Percentiles rank a stretch among this genome's conserved stretches.
Evolutionary conservation across 2,888 invertebrate genomes (phyloP).

Genomic region (Minunthozetes semirufus): DNA sequence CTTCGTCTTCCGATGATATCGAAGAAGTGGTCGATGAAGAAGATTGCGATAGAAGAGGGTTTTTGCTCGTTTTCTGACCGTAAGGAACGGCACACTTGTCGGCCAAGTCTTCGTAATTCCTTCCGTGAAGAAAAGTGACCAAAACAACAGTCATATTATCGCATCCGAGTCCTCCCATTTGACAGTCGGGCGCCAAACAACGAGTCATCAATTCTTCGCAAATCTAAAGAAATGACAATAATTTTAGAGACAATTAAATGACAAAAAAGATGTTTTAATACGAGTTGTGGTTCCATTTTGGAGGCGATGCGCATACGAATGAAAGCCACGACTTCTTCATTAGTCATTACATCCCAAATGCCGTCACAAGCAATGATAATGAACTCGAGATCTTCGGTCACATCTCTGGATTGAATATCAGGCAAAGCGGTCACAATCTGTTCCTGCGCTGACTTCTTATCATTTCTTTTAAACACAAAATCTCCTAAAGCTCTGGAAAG

Average conservation of each 20-base stretch:
- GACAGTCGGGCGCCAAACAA: constrained; percentile 93
- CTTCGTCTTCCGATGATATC: constrained; percentile 37
- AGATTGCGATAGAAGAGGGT: constrained; percentile 36
- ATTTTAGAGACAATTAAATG: neutral
- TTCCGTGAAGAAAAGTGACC: constrained; percentile 63
- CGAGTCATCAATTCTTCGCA: constrained; percentile 91
- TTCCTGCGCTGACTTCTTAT: constrained; percentile 73
- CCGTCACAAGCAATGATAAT: constrained; percentile 95
- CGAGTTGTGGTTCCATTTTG: constrained; percentile 77
- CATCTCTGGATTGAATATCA: constrained; percentile 72
- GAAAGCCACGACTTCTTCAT: constrained; percentile 86
- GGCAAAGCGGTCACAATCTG: constrained; percentile 94
- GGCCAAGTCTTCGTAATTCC: constrained; percentile 47
- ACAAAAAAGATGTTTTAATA: constrained; percentile 43
- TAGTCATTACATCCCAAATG: constrained; percentile 97
- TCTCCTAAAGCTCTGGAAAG: constrained; percentile 93
- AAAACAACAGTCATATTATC: constrained; percentile 98
- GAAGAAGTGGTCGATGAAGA: constrained; percentile 39
- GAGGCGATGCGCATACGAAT: constrained; percentile 72
- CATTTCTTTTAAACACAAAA: constrained; percentile 90
- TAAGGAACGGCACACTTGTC: constrained; percentile 22
- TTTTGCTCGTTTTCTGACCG: neutral
- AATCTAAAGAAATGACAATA: constrained; percentile 53
- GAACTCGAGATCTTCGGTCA: constrained; percentile 91
- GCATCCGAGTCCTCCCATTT: constrained; percentile 93